Evolutionary conservation across 2,888 invertebrate species (phyloP).

Genomic region (Hoplodrina ambigua): DNA sequence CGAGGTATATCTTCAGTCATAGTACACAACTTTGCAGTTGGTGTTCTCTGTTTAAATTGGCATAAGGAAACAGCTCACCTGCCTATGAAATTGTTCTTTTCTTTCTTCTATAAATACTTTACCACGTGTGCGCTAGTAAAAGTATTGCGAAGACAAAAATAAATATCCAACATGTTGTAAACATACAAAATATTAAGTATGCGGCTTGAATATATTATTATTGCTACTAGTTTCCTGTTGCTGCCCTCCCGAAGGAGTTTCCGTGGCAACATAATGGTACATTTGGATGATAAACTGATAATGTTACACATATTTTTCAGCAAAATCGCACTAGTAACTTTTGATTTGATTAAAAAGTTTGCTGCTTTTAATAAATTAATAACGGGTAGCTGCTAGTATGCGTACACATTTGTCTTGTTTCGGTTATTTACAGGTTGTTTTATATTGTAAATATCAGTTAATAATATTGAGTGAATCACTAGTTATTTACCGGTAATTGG

Average conservation of each 20-base stretch:
- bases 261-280: constrained; percentile 31
- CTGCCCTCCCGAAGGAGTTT: constrained; percentile 29
- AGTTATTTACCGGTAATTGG: constrained; percentile 52
- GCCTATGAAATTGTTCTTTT: constrained; percentile 28
- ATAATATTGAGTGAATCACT: constrained; percentile 20
- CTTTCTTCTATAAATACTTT: constrained; percentile 22
- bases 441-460: constrained; percentile 8
- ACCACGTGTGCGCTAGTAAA: constrained; percentile 11
- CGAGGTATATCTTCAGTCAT: constrained; percentile 34
- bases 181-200: constrained; percentile 38
- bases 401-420: background rate
- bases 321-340: constrained; percentile 4
- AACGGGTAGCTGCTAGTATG: background rate
- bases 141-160: constrained; percentile 6
- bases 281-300: constrained; percentile 43
- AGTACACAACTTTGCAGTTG: constrained; percentile 32
- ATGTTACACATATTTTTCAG: constrained; percentile 41
- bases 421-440: constrained; percentile 8
- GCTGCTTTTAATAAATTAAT: constrained; percentile 20
- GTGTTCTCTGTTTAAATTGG: constrained; percentile 34
- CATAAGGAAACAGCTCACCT: constrained; percentile 29
- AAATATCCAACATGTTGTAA: constrained; percentile 28
- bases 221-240: constrained; percentile 41
- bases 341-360: constrained; percentile 25
- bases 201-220: constrained; percentile 34